Conservation (phyloP, 37 sponge, comb jelly and placozoan species). For the Ianthella basta region DNA sequence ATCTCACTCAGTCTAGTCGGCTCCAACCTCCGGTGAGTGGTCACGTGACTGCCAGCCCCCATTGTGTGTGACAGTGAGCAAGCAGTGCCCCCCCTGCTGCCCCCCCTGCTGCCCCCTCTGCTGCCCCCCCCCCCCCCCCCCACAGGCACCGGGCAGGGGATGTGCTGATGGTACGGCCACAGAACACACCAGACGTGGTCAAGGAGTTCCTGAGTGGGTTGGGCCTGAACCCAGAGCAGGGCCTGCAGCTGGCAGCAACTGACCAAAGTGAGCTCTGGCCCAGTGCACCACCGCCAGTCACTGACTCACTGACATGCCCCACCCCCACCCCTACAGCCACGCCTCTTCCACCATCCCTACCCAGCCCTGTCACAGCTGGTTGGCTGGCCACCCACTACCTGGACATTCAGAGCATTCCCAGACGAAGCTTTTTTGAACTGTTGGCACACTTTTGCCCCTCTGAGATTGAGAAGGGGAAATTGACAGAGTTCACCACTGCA, state of each 20-base stretch:
- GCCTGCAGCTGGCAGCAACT: constrained; percentile 39
- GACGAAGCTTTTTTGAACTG: constrained; percentile 89
- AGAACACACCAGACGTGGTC: constrained; percentile 68
- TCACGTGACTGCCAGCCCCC: too few species aligned
- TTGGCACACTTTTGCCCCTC: constrained; percentile 74
- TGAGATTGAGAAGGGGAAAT: constrained; percentile 91
- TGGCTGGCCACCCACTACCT: constrained; percentile 67
- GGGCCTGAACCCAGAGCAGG: constrained; percentile 41
- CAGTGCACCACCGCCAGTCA: background rate
- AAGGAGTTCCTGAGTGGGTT: constrained; percentile 66
- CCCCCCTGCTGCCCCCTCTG: background rate
- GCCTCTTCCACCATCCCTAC: constrained; percentile 49
- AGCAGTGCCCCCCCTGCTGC: background rate
- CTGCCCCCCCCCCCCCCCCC: background rate
- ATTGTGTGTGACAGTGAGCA: background rate
- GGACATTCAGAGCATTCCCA: constrained; percentile 86
- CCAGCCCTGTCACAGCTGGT: constrained; percentile 59
- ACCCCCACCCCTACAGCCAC: constrained; percentile 18
- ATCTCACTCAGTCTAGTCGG: constrained; percentile 74
- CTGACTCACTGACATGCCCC: background rate
- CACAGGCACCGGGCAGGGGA: constrained; percentile 83
- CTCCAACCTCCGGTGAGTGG: constrained; percentile 56
- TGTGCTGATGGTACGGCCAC: constrained; percentile 90
- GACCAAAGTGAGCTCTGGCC: constrained; percentile 41
- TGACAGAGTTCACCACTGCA: constrained; percentile 82